Conservation (phyloP, 2,113 vertebrate species). For the Lonchura striata region DNA sequence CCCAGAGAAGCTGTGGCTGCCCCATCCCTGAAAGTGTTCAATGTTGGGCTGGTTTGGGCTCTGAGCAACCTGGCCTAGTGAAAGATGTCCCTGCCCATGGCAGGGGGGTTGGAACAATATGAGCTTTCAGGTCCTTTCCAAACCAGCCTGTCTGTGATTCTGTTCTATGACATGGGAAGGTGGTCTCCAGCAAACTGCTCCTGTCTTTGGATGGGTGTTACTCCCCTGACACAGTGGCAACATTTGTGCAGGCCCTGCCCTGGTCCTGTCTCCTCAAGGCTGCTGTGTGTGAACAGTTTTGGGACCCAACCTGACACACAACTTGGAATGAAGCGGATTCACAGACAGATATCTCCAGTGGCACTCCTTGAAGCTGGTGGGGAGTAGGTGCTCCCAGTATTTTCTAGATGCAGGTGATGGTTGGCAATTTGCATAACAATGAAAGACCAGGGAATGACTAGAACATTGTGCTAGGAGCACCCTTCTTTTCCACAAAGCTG, state of each 20-base stretch:
- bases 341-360: neutral
- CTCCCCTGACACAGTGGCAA: neutral
- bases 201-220: neutral
- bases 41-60: neutral
- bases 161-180: neutral
- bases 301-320: neutral
- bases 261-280: neutral
- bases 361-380: neutral
- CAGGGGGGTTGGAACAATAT: accelerated
- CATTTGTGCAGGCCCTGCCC: neutral
- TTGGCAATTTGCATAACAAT: neutral
- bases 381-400: neutral
- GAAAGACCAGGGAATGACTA: neutral
- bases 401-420: neutral
- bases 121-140: neutral
- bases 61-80: neutral
- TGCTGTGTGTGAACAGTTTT: neutral
- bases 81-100: neutral
- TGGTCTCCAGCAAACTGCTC: neutral
- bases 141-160: neutral
- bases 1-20: neutral
- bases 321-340: neutral
- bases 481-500: neutral
- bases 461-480: neutral
- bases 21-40: neutral